A percentile compares a stretch with the other conserved stretches of the same genome.
These are phyloP conservation scores for Pteronotus mesoamericanus DNA, from an alignment of 2,797 vertebrate species.

Conservation along the genomic window DNA sequence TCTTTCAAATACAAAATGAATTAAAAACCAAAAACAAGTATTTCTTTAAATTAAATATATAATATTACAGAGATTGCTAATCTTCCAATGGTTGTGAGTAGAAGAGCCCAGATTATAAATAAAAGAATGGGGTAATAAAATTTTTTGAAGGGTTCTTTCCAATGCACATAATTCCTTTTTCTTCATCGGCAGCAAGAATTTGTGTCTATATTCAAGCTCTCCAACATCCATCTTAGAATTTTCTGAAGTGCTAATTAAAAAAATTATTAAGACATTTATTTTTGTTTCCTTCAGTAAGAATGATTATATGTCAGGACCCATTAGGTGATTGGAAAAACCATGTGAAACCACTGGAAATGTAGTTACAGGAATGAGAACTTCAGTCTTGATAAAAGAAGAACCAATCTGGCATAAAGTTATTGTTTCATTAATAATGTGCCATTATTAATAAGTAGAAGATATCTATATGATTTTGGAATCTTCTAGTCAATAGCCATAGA, in stretches of 20 bases:
- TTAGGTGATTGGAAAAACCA: background rate
- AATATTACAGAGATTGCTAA: background rate
- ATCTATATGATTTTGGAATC: background rate
- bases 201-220: background rate
- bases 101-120: constrained; percentile 10
- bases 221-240: background rate
- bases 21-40: background rate
- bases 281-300: background rate
- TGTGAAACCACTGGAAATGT: background rate
- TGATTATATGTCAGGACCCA: background rate
- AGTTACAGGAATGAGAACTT: background rate
- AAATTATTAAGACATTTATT: constrained; percentile 10
- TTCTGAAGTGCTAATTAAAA: background rate
- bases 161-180: background rate
- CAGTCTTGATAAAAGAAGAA: background rate
- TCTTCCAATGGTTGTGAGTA: background rate
- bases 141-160: background rate
- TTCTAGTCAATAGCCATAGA: background rate
- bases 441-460: constrained; percentile 28
- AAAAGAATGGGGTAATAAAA: background rate
- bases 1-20: background rate
- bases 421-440: background rate
- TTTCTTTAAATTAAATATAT: constrained; percentile 17
- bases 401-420: background rate
- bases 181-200: background rate